These are phyloP conservation scores for Urocynchramus pylzowi DNA, from an alignment of 2,113 vertebrate genomes.

Conservation along the genomic window DNA sequence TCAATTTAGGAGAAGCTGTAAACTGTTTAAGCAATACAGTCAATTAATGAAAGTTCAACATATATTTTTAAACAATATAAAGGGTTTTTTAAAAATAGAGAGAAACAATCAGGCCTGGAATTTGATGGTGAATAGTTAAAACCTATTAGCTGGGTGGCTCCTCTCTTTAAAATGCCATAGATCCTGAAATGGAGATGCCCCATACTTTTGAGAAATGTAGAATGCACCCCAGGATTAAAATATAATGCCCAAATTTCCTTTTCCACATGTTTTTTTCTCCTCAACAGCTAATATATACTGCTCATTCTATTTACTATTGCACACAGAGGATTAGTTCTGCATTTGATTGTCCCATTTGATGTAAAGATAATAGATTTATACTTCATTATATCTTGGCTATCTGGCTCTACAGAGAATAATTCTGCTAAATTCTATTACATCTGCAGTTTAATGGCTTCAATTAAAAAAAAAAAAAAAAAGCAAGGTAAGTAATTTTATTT, in stretches of 20 bases:
- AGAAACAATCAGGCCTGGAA: background rate
- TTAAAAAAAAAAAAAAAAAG: no score
- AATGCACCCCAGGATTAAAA: background rate
- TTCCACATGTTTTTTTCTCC: background rate
- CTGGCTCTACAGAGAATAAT: background rate
- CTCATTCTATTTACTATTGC: background rate
- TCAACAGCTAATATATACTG: background rate
- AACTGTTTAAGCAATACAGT: background rate
- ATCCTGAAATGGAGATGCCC: background rate
- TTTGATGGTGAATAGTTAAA: background rate
- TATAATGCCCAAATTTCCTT: background rate
- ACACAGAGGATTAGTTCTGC: background rate
- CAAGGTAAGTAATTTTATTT: background rate
- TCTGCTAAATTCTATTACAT: background rate
- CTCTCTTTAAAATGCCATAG: background rate
- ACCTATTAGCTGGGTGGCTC: background rate
- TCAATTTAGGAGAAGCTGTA: background rate
- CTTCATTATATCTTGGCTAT: background rate
- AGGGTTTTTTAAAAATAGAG: fast-evolving
- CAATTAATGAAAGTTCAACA: background rate
- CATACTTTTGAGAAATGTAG: background rate
- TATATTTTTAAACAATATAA: background rate
- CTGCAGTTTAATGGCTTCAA: background rate
- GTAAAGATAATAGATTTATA: background rate
- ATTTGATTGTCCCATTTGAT: background rate